Base-by-base conservation (phyloP, 2,797 vertebrate species). In the Anableps anableps region DNA sequence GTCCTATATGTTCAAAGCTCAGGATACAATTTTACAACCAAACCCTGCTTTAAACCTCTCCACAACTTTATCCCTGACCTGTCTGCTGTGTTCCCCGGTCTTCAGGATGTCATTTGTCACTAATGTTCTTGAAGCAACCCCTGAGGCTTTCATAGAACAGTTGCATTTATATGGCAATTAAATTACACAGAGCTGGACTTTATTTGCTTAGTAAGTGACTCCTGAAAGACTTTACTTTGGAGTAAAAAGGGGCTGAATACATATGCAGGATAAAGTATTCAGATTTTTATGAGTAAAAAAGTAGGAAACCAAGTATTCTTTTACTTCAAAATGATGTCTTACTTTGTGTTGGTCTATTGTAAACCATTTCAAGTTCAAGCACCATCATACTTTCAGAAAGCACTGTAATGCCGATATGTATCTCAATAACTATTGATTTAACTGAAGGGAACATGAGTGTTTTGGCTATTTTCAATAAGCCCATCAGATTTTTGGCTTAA, bases 401-500 rank as follows among this genome's bases (percentile, higher is more conserved):
- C 11, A 29, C 13, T 31, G 13, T 31, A 60, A 60, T 14, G 13
- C 58, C 11, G 2, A n/a, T 5, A 31, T 16, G 1, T 5, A 10
- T 43, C 64, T 48, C 47, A 74, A 23, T 76, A 83, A 88, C 87
- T 73, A 76, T 23, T n/a, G 26, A 19, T 31, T 10, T 4, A 4
- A 75, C 1, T 62, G 45, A 77, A 36, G 43, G 79, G 34, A 1
- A 0, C n/a, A 17, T 19, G 21, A 45, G 60, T 31, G 41, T 76
- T 79, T 75, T 79, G 51, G 77, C 45, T 43, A 19, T n/a, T 55
- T 81, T 85, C 45, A 51, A 72, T 21, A 6, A 73, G 71, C 75
- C 36, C 21, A 3, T 72, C 80, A 80, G 76, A 60, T 41, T 62
- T 78, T 66, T 43, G 43, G 17, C n/a, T 48, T 73, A 80, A 88